Percentiles rank a stretch among this genome's conserved stretches.
Conservation (phyloP, 2,888 invertebrate species). For the Diaphora mendica region DNA sequence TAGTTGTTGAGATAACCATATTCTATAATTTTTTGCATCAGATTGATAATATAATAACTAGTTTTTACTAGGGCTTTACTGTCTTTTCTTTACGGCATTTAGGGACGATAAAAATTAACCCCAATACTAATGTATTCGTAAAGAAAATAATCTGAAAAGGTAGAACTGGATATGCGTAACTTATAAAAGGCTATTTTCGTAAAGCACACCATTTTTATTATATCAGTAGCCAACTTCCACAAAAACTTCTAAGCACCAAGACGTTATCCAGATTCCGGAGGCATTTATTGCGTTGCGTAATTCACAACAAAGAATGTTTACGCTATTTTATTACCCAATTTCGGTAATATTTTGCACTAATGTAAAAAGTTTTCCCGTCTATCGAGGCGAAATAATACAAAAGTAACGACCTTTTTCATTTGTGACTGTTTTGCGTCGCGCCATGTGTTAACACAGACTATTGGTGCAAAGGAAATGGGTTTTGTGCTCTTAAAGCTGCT, state of each 20-base stretch:
- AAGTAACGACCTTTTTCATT: conserved; percentile 13
- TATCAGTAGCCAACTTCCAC: neutral
- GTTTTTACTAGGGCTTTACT: no score
- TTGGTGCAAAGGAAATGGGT: conserved; percentile 34
- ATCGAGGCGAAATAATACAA: neutral
- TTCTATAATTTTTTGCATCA: neutral
- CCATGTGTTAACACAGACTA: conserved; percentile 8
- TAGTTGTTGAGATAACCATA: neutral
- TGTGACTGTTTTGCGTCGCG: conserved; percentile 17
- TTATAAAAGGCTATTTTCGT: neutral
- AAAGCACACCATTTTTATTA: neutral
- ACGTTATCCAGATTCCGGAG: neutral
- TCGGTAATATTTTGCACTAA: neutral
- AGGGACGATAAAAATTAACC: no score
- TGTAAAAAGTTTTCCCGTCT: neutral
- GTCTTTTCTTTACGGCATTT: no score
- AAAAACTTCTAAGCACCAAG: conserved; percentile 1
- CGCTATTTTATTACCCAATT: conserved; percentile 3
- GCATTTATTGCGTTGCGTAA: neutral
- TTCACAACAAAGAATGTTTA: neutral
- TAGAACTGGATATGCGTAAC: neutral
- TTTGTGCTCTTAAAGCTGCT: conserved; percentile 29
- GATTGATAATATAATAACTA: no score
- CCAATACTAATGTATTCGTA: no score
- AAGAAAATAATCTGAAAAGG: no score